Base-by-base conservation (phyloP, 2,888 invertebrate genomes). In the Drosophila neotestacea region DNA sequence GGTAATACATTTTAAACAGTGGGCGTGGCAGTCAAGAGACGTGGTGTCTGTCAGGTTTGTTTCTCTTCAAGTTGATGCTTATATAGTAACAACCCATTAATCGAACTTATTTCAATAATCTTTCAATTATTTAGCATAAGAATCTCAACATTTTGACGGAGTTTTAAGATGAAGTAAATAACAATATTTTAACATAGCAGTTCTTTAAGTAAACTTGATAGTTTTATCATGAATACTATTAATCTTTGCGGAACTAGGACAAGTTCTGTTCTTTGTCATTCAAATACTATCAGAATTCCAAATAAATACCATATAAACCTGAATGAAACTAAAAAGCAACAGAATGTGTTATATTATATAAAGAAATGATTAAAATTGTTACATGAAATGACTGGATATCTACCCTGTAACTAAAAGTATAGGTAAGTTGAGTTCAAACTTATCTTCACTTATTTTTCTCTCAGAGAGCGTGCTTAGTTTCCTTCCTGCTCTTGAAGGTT, bases 21-120 rank as follows among this genome's bases (percentile, higher is more conserved):
- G 70, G 58, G 70, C 69, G 70, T 70, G 68, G 52, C 62, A 42
- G 13, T 27, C 54, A 7, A 28, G 34, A 46, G 62, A 62, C 67
- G 36, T 10, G 42, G 6, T 62, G 67, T 67, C 67, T 67, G 54
- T 39, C 68, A 30, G 47, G 32, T 63, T 41, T 22, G 32, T 22
- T 22, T 22, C 22, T 22, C 6, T 11, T 22, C 10, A 34, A 6
- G n/a, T 30, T 30, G 16, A 28, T 3, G 16, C 32, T 9, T 32
- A 16, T 22, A 34, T 44, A 42, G 0, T 34, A 2, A 1, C 10
- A 39, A 13, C 10, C 1, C 32, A 32, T 27, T 27, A 34, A 44
- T n/a, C 22, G 55, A 16, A 54, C 41, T 54, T 7, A 41, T 13
- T 6, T 16, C 11, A 10, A 34, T 1, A 7, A 6, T 38, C 4